phyloP scores from a whole-genome alignment of 1,140 invertebrate species.

The Psilanteris sp. region DNA sequence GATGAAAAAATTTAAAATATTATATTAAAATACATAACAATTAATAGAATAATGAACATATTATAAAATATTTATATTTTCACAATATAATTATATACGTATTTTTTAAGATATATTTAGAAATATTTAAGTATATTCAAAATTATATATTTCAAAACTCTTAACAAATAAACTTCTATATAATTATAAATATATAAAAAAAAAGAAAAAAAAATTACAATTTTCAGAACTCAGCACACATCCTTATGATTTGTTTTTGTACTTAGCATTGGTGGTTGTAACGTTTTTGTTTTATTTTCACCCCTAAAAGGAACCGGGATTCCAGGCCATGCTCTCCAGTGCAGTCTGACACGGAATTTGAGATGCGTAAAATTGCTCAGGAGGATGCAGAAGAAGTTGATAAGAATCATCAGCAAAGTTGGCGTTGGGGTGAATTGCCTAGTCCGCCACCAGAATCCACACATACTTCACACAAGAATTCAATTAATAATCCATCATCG shows the following conservation, averaged over 20 bases:
- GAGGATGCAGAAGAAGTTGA: constrained; percentile 81
- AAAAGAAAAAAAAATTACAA: no score
- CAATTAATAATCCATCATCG: constrained; percentile 63
- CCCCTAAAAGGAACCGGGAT: constrained; percentile 81
- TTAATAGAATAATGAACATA: no score
- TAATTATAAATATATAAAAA: no score
- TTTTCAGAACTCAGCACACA: no score
- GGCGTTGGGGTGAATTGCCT: constrained; percentile 98
- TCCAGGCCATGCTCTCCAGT: constrained; percentile 89
- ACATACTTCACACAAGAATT: constrained; percentile 68
- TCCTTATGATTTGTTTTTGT: constrained; percentile 48
- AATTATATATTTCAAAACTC: no score
- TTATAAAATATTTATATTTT: no score
- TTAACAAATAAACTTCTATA: no score
- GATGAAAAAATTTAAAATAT: no score
- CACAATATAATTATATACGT: no score
- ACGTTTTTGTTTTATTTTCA: constrained; percentile 67
- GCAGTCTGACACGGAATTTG: constrained; percentile 96
- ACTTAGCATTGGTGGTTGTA: constrained; percentile 67
- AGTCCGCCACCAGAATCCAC: constrained; percentile 75
- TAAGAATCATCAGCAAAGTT: constrained; percentile 84
- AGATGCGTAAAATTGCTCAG: constrained; percentile 84
- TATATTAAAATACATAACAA: no score
- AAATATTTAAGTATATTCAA: no score
- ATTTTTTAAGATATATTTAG: no score